Conservation (phyloP, 2,797 vertebrate species). For the Ctenopoma kingsleyae region DNA sequence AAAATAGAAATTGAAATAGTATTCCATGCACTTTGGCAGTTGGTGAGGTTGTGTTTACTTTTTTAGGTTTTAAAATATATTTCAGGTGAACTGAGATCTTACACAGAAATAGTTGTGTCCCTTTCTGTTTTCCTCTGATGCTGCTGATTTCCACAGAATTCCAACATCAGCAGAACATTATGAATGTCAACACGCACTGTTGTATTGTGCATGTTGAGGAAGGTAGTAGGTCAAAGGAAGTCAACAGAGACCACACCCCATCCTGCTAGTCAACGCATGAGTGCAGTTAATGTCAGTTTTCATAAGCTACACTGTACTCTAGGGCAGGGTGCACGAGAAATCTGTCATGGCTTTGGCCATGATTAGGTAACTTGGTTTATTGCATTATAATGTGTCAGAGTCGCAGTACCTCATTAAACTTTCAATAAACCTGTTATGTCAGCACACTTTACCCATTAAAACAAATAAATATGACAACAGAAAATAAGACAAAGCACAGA, state of each 20-base stretch:
- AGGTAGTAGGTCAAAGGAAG: slow-evolving; percentile 32
- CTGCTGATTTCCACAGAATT: background rate
- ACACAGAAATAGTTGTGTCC: background rate
- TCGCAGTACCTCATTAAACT: background rate
- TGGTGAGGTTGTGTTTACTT: no score
- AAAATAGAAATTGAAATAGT: no score
- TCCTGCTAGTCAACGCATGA: slow-evolving; percentile 8
- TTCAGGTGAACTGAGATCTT: background rate
- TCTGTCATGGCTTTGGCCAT: background rate
- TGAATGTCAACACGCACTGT: background rate
- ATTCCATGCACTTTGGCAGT: no score
- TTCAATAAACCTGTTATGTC: background rate
- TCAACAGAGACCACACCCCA: slow-evolving; percentile 14
- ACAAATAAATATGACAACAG: no score
- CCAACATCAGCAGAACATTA: background rate
- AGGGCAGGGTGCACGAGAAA: background rate
- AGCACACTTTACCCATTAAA: no score
- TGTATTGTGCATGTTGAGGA: slow-evolving; percentile 13
- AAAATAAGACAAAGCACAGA: background rate
- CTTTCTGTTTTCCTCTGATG: background rate
- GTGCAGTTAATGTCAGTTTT: background rate
- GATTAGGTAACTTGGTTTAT: background rate
- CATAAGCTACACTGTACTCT: background rate
- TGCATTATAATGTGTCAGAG: background rate
- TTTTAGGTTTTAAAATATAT: background rate